Conservation (phyloP, 2,888 invertebrate genomes). For the Atherix ibis region DNA sequence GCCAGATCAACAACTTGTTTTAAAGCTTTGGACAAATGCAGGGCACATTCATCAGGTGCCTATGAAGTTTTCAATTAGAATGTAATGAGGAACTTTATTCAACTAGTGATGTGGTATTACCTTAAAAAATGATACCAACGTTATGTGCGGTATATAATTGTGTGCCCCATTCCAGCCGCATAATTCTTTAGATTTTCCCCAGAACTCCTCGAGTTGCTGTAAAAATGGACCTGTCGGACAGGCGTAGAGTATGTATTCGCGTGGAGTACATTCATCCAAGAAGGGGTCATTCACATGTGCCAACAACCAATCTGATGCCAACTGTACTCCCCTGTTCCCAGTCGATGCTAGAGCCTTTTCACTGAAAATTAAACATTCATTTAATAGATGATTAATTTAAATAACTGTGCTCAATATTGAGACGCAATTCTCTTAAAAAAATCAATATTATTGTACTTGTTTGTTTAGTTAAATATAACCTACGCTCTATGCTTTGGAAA, state of each 20-base stretch:
- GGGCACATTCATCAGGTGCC: constrained; percentile 61
- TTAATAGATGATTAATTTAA: not conserved
- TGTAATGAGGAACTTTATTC: too few relatives aligned
- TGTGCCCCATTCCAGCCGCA: constrained; percentile 84
- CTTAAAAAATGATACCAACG: constrained; percentile 77
- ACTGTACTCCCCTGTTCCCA: constrained; percentile 71
- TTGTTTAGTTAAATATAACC: constrained; percentile 35
- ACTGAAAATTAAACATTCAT: constrained; percentile 32
- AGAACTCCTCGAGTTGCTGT: constrained; percentile 53
- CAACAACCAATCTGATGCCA: constrained; percentile 80
- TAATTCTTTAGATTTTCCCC: constrained; percentile 55
- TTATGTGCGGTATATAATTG: constrained; percentile 80
- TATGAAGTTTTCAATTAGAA: too few relatives aligned
- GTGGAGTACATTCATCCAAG: constrained; percentile 56
- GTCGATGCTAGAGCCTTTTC: constrained; percentile 83
- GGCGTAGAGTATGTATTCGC: constrained; percentile 77
- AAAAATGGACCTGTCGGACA: constrained; percentile 67
- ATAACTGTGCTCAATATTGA: constrained; percentile 5
- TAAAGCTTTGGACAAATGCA: constrained; percentile 51
- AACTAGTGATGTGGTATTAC: constrained; percentile 34
- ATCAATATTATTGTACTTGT: constrained; percentile 7
- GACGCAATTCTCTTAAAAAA: constrained; percentile 9
- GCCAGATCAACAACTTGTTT: constrained; percentile 58
- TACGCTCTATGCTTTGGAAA: constrained; percentile 79
- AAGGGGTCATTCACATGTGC: constrained; percentile 76